phyloP scores from a whole-genome alignment of 2,888 invertebrate species.

The Archaeoteleia sp. region DNA sequence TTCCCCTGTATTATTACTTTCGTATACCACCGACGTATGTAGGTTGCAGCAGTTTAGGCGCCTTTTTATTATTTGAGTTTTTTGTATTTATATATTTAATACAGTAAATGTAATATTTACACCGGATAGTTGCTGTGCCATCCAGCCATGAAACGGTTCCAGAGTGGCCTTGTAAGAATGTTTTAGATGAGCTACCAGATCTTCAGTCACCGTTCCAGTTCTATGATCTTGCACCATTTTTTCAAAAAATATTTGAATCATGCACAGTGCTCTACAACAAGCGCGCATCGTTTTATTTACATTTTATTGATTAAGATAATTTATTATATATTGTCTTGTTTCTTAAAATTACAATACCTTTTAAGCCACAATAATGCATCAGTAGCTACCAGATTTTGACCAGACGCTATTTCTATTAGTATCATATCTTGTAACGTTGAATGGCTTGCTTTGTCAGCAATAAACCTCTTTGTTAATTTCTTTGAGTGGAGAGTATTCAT shows the following conservation, averaged over 20 bases:
- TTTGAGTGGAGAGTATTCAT: too few species aligned
- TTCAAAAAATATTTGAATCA: constrained; percentile 79
- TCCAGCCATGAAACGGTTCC: constrained; percentile 85
- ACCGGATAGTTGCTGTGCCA: constrained; percentile 83
- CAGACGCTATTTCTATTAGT: too few species aligned
- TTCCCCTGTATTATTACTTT: too few species aligned
- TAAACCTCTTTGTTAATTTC: too few species aligned
- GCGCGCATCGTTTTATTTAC: too few species aligned
- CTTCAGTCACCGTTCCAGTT: constrained; percentile 76
- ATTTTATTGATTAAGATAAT: constrained; percentile 4
- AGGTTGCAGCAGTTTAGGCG: too few species aligned
- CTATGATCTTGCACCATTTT: constrained; percentile 77
- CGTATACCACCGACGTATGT: too few species aligned
- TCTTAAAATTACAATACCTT: constrained; percentile 75
- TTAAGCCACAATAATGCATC: constrained; percentile 85
- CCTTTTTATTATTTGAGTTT: neutral
- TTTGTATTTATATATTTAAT: neutral
- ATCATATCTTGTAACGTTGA: too few species aligned
- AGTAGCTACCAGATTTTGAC: too few species aligned
- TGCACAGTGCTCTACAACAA: constrained; percentile 79
- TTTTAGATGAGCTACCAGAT: constrained; percentile 80
- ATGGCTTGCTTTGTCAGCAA: too few species aligned
- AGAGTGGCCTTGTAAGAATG: constrained; percentile 83
- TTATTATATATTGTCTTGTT: neutral
- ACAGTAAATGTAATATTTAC: constrained; percentile 72